Base-by-base conservation (phyloP, 23 tunicate species). In the Botrylloides violaceus region DNA sequence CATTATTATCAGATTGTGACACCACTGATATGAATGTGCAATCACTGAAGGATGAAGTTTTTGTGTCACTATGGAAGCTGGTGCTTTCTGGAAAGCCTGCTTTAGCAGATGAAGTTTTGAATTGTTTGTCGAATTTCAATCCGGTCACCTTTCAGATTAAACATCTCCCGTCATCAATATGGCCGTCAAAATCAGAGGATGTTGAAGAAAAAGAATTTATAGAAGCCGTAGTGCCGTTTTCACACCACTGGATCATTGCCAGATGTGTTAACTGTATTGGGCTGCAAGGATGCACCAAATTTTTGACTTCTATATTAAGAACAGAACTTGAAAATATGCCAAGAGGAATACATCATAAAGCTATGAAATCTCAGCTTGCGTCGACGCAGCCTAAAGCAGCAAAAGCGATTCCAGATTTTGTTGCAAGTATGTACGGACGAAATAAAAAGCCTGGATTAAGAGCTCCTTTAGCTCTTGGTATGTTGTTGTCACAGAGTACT, bases 401-500 rank as follows among this genome's bases (percentile, higher is more conserved):
- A 39, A 29, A 57, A 15, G 79, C 58, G n/a, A 25, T 84, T 29
- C 77, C 83, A 29, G 30, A 65, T 18, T 86, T 66, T 28, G 60
- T 80, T 66, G 32, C 74, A 21, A 66, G 50, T n/a, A 38, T 80
- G 66, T 74, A 86, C 66, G 85, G 80, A 47, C 65, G 32, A 53
- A 86, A 80, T 57, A 86, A 80, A 36, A 76, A 80, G 59, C 94
- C 94, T 68, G 83, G 72, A 37, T 32, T 86, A 47, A 80, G 75
- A 34, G 57, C 74, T 9, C 34, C 61, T 19, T 80, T 59, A 64
- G 94, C 94, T 3, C 18, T 64, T 0, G 58, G 79, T 35, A 36
- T 84, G 28, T 68, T 84, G 4, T 55, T 78, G 80, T 78, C 79
- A 28, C 66, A 84, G 27, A 35, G 31, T 27, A 59, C 83, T 22